phyloP scores from a whole-genome alignment of 2,888 invertebrate species.

The Drosophila greeni region DNA sequence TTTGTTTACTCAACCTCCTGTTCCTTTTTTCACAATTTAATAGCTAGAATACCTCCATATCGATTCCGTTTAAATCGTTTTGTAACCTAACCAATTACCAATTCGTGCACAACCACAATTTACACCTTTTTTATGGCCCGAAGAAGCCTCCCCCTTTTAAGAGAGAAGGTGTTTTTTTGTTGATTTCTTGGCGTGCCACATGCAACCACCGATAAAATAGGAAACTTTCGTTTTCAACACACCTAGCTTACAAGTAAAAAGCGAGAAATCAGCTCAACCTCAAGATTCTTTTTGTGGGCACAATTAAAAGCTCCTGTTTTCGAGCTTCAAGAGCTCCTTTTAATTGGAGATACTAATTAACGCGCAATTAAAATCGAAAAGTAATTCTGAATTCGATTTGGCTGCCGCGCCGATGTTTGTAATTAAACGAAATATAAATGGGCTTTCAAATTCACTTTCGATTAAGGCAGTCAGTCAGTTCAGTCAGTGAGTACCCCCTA shows the following conservation, averaged over 20 bases:
- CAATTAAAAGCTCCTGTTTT: conserved; percentile 57
- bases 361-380: conserved; percentile 60
- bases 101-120: conserved; percentile 38
- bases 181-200: conserved; percentile 54
- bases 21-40: not conserved
- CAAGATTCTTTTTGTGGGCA: conserved; percentile 69
- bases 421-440: conserved; percentile 59
- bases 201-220: conserved; percentile 45
- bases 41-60: conserved; percentile 2
- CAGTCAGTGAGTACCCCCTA: not conserved
- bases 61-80: conserved; percentile 21
- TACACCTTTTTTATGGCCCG: conserved; percentile 28
- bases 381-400: conserved; percentile 54
- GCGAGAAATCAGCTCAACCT: conserved; percentile 43
- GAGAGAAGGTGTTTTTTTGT: conserved; percentile 19
- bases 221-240: conserved; percentile 58
- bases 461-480: conserved; percentile 36
- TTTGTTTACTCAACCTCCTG: not conserved
- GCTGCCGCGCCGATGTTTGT: conserved; percentile 20
- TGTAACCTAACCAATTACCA: conserved; percentile 27
- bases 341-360: conserved; percentile 65
- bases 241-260: conserved; percentile 19
- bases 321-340: conserved; percentile 43
- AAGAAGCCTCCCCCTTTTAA: not conserved
- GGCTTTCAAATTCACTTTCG: conserved; percentile 56